Evolutionary conservation across 2,888 invertebrate genomes (phyloP).

Genomic region (Leptopilina drosophilae): DNA sequence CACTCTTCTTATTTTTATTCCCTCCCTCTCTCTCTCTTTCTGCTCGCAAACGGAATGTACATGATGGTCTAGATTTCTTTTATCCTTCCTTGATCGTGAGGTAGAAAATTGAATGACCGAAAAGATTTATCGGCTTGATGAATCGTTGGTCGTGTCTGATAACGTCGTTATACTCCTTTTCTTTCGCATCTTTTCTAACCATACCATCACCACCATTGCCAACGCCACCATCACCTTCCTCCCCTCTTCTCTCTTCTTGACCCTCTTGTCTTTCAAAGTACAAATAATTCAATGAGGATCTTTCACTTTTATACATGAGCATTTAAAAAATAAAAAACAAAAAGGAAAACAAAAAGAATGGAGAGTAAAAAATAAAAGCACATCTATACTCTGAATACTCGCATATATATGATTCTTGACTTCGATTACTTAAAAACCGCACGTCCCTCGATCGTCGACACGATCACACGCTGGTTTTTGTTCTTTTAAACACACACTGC

Average conservation of each 20-base stretch:
- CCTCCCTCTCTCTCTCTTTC: slow-evolving; percentile 47
- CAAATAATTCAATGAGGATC: slow-evolving; percentile 21
- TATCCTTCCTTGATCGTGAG: slow-evolving; percentile 19
- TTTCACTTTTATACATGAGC: background rate
- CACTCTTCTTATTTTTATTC: too few relatives aligned
- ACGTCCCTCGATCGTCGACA: slow-evolving; percentile 21
- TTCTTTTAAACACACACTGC: background rate
- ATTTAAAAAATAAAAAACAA: too few relatives aligned
- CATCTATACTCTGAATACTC: slow-evolving; percentile 21
- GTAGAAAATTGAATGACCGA: slow-evolving; percentile 36
- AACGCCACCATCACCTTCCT: too few relatives aligned
- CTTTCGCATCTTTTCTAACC: slow-evolving; percentile 41
- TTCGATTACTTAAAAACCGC: slow-evolving; percentile 17
- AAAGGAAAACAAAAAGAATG: too few relatives aligned
- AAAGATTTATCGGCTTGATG: slow-evolving; percentile 26
- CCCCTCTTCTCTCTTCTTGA: too few relatives aligned
- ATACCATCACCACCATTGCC: too few relatives aligned
- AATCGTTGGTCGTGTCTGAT: slow-evolving; percentile 23
- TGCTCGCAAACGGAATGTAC: background rate
- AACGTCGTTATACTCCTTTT: slow-evolving; percentile 43
- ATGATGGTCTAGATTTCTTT: slow-evolving; percentile 24
- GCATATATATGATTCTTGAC: slow-evolving; percentile 13
- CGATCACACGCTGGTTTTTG: slow-evolving; percentile 35
- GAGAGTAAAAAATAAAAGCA: background rate
- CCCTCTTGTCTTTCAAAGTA: slow-evolving; percentile 13